These are phyloP conservation scores for Rhincodon typus DNA, from an alignment of 2,797 vertebrate species.

Conservation along the genomic window DNA sequence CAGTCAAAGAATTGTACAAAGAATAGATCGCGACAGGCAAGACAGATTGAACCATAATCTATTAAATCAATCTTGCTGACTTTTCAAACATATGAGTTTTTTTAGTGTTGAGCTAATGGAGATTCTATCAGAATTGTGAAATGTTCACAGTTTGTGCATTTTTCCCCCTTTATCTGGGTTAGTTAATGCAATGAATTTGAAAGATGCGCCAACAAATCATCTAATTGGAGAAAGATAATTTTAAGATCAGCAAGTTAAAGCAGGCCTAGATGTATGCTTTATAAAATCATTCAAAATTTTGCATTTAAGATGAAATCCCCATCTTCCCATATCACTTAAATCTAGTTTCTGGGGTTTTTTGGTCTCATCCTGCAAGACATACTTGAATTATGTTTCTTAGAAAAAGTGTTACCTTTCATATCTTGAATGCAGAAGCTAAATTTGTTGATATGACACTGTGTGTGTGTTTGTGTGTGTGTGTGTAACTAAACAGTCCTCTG, in stretches of 20 bases:
- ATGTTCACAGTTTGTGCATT: background rate
- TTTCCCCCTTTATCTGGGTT: background rate
- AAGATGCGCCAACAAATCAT: background rate
- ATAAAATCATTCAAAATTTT: background rate
- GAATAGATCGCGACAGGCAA: background rate
- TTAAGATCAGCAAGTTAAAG: background rate
- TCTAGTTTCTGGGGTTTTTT: too few species aligned
- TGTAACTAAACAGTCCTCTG: too few species aligned
- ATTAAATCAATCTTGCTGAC: background rate
- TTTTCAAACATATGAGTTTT: background rate
- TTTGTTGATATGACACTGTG: too few species aligned
- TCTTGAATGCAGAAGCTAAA: too few species aligned
- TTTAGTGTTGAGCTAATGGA: rapidly evolving
- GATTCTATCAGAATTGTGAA: background rate
- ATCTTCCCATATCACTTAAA: too few species aligned
- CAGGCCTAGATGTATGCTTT: background rate
- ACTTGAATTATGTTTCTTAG: too few species aligned
- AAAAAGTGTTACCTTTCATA: too few species aligned
- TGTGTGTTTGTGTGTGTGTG: too few species aligned
- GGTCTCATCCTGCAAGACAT: too few species aligned
- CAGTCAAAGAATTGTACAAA: background rate
- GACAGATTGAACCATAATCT: background rate
- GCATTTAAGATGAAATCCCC: background rate
- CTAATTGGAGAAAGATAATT: background rate
- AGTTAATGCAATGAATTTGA: background rate